phyloP scores from a whole-genome alignment of 2,797 vertebrate genomes.

The Enteromius thamalakanensis region DNA sequence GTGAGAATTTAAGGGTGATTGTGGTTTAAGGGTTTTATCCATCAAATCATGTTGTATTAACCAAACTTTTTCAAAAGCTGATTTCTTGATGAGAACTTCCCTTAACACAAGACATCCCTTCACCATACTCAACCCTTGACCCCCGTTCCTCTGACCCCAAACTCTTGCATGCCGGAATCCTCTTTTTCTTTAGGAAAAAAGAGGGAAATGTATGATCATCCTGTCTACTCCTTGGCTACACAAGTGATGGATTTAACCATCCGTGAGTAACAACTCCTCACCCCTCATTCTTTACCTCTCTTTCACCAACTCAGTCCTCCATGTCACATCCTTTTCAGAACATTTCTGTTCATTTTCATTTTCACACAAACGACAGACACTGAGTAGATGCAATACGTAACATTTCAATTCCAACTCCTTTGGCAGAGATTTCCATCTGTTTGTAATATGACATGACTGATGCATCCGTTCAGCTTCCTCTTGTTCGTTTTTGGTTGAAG shows the following conservation, averaged over 20 bases:
- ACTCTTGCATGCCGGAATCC: constrained; percentile 99
- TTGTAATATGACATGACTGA: constrained; percentile 87
- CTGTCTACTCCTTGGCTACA: constrained; percentile 99
- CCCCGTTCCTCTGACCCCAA: constrained; percentile 96
- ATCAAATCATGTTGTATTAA: constrained; percentile 11
- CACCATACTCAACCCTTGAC: constrained; percentile 85
- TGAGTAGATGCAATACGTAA: constrained; percentile 1
- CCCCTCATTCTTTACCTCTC: constrained; percentile 81
- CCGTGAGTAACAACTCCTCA: constrained; percentile 96
- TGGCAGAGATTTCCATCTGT: constrained; percentile 76
- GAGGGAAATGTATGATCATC: constrained; percentile 99
- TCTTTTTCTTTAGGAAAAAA: constrained; percentile 99
- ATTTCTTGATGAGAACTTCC: constrained; percentile 32
- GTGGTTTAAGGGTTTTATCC: constrained; percentile 35
- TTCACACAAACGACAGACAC: constrained; percentile 29
- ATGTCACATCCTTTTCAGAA: constrained; percentile 54
- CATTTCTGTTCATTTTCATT: constrained; percentile 41
- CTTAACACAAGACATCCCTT: constrained; percentile 57
- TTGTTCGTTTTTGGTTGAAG: constrained; percentile 86
- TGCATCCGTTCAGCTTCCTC: constrained; percentile 87
- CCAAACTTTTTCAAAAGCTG: neutral
- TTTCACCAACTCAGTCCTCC: constrained; percentile 66
- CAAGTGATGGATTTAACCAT: constrained; percentile 99
- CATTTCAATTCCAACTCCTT: neutral
- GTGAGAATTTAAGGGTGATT: constrained; percentile 7